Conservation (phyloP, 2,797 vertebrate genomes). For the Cossypha caffra region DNA sequence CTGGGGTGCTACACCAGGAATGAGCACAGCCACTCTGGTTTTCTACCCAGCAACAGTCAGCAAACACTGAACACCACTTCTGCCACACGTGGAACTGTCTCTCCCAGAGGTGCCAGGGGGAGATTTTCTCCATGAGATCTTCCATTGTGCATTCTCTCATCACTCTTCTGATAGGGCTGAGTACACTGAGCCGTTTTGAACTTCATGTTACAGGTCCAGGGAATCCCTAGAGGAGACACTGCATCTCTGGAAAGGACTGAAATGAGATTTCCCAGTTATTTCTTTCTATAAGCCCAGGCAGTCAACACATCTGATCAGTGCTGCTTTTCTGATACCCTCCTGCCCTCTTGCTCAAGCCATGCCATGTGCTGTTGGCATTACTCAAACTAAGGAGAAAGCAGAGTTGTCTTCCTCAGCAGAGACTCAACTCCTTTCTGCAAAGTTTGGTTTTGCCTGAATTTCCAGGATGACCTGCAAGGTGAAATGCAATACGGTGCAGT, state of each 20-base stretch:
- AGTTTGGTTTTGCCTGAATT: not conserved
- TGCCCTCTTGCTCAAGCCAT: not conserved
- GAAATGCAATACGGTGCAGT: not conserved
- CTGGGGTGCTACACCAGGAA: not conserved
- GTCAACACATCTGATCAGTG: not conserved
- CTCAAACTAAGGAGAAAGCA: not conserved
- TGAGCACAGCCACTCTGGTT: not conserved
- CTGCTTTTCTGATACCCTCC: not conserved
- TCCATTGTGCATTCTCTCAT: rapidly evolving
- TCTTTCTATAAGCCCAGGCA: not conserved
- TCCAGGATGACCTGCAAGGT: not conserved
- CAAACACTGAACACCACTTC: not conserved
- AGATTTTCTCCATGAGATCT: not conserved
- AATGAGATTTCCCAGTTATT: not conserved
- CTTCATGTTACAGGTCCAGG: not conserved
- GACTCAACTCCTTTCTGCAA: not conserved
- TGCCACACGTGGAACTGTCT: not conserved
- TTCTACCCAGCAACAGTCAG: not conserved
- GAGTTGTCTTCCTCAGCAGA: not conserved
- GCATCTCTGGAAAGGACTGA: not conserved
- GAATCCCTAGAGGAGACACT: not conserved
- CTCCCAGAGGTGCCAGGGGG: not conserved
- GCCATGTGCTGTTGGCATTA: not conserved
- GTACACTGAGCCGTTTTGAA: not conserved
- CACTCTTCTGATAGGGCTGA: not conserved